A percentile compares a stretch with the other conserved stretches of the same genome.
These are phyloP conservation scores for Muraenolepis orangiensis DNA, from an alignment of 2,797 vertebrate species.

Conservation along the genomic window DNA sequence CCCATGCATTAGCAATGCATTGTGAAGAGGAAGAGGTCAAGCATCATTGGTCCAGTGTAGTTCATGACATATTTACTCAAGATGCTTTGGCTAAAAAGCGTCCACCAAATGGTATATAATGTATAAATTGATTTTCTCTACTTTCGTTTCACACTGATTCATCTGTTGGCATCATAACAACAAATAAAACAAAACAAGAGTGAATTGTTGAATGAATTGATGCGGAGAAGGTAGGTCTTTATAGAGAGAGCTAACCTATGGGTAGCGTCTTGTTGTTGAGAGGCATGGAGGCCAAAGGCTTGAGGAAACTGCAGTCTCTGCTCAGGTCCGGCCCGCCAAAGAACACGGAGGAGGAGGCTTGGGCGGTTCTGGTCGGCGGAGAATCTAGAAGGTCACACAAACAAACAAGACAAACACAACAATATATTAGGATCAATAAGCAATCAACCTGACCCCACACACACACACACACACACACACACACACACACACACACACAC, in stretches of 20 bases:
- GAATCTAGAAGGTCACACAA: constrained; percentile 75
- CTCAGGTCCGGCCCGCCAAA: constrained; percentile 83
- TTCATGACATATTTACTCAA: not conserved
- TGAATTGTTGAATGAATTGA: not conserved
- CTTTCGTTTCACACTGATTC: not conserved
- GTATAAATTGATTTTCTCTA: not conserved
- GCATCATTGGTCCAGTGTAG: not conserved
- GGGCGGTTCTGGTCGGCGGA: constrained; percentile 76
- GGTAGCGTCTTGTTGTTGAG: constrained; percentile 84
- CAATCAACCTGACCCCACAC: not conserved
- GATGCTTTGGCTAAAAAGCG: not conserved
- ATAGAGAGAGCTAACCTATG: constrained; percentile 75
- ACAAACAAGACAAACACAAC: constrained; percentile 17
- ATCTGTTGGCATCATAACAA: not conserved
- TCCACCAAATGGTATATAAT: not conserved
- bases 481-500: not conserved
- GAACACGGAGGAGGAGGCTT: constrained; percentile 79
- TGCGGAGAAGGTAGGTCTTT: not conserved
- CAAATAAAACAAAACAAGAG: not conserved
- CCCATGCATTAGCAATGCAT: not conserved
- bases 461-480: not conserved
- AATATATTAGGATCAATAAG: not conserved
- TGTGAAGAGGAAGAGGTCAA: not conserved
- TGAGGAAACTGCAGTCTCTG: constrained; percentile 82
- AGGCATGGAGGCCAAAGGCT: constrained; percentile 83